phyloP scores from a whole-genome alignment of 1,140 invertebrate genomes.

The Drosophila persimilis region DNA sequence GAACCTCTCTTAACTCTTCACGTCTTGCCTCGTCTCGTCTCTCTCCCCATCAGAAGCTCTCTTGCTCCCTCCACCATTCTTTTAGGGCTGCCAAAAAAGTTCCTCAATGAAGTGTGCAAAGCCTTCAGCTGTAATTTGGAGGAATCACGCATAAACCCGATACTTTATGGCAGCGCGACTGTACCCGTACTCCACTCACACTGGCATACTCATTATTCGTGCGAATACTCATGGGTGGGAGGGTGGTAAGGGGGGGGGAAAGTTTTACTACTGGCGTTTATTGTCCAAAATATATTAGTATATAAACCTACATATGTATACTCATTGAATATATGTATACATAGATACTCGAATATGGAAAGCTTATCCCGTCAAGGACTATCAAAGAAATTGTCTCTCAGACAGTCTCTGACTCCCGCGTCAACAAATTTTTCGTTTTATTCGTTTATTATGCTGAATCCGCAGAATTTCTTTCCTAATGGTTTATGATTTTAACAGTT shows the following conservation, averaged over 20 bases:
- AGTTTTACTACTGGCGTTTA: constrained; percentile 67
- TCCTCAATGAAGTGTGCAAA: constrained; percentile 44
- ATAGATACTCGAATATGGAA: background rate
- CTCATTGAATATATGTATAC: too few species aligned
- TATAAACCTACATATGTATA: constrained; percentile 23
- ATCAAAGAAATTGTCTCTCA: constrained; percentile 54
- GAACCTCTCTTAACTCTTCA: constrained; percentile 48
- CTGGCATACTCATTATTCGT: constrained; percentile 7
- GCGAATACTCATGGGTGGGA: constrained; percentile 20
- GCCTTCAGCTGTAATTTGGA: constrained; percentile 39
- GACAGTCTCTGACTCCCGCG: constrained; percentile 6
- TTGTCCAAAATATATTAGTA: constrained; percentile 65
- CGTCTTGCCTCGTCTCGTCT: constrained; percentile 2
- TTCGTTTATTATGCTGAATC: constrained; percentile 77
- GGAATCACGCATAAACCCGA: constrained; percentile 52
- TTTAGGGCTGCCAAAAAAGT: constrained; percentile 25
- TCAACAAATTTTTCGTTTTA: constrained; percentile 71
- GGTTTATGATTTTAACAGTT: constrained; percentile 71
- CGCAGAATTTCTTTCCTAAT: constrained; percentile 60
- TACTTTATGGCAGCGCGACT: constrained; percentile 44
- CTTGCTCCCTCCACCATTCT: constrained; percentile 17
- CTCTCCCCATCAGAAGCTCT: background rate
- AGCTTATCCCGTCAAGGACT: constrained; percentile 46
- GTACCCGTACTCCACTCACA: constrained; percentile 13
- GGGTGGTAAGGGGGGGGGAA: constrained; percentile 25